phyloP scores from a whole-genome alignment of 2,888 invertebrate genomes.

The Ophioninae sp. region DNA sequence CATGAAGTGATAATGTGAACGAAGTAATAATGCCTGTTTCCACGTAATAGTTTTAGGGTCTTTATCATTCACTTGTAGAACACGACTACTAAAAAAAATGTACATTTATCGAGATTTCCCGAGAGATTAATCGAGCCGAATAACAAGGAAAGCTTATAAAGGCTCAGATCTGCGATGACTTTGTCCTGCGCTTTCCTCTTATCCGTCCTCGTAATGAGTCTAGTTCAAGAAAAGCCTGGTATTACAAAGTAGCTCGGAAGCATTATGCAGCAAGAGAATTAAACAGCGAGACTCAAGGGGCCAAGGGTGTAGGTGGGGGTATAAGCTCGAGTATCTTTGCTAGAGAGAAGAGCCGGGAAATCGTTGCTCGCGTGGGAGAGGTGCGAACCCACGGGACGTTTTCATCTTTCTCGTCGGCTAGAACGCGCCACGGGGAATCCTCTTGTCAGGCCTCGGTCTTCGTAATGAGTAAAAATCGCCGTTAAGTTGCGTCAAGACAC shows the following conservation, averaged over 20 bases:
- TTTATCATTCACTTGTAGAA: not conserved
- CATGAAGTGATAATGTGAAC: not conserved
- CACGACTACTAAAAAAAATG: conserved; percentile 16
- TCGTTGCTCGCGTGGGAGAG: conserved; percentile 44
- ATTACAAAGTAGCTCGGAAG: conserved; percentile 57
- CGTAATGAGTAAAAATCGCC: conserved; percentile 76
- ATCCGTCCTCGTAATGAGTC: conserved; percentile 56
- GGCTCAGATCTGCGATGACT: conserved; percentile 37
- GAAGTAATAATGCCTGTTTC: not conserved
- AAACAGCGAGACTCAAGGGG: conserved; percentile 54
- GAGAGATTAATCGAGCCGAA: conserved; percentile 55
- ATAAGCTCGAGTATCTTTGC: conserved; percentile 49
- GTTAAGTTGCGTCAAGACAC: conserved; percentile 68
- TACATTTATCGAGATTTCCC: conserved; percentile 48
- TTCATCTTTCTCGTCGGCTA: conserved; percentile 55
- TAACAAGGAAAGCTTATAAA: conserved; percentile 29
- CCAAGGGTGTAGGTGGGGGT: not conserved
- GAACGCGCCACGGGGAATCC: conserved; percentile 64
- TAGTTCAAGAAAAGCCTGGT: conserved; percentile 54
- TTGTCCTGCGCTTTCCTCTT: conserved; percentile 36
- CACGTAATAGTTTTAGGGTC: conserved; percentile 22
- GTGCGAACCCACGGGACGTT: conserved; percentile 55
- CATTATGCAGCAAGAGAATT: conserved; percentile 63
- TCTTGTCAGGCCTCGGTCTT: conserved; percentile 61
- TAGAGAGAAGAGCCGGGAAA: conserved; percentile 38